Percentiles rank a stretch among this genome's conserved stretches.
phyloP scores from a whole-genome alignment of 2,113 vertebrate genomes.

The Megaceryle maxima region DNA sequence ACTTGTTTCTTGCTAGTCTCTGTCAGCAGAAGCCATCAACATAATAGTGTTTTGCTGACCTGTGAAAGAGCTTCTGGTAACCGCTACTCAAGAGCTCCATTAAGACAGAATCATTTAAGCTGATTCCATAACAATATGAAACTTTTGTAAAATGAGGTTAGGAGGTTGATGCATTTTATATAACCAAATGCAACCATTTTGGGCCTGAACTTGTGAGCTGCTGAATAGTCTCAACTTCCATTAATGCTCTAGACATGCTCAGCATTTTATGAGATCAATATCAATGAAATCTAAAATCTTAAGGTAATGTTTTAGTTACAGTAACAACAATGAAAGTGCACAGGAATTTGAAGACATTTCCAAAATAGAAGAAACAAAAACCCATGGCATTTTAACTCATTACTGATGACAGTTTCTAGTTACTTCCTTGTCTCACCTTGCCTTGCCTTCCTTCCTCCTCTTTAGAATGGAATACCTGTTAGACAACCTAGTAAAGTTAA shows the following conservation, averaged over 20 bases:
- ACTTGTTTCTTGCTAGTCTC: conserved; percentile 53
- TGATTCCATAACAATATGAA: conserved; percentile 45
- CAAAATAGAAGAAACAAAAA: neutral
- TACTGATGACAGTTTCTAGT: neutral
- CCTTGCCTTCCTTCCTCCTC: neutral
- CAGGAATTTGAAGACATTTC: neutral
- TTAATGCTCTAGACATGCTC: neutral
- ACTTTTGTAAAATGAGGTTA: conserved; percentile 53
- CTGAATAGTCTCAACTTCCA: conserved; percentile 33
- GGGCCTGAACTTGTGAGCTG: conserved; percentile 29
- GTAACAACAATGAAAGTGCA: neutral
- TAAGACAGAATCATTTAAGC: conserved; percentile 54
- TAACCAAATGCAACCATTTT: conserved; percentile 35
- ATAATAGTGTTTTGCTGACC: conserved; percentile 66
- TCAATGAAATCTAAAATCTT: conserved; percentile 9
- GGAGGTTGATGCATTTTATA: conserved; percentile 56
- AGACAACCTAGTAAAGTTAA: neutral
- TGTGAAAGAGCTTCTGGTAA: conserved; percentile 69
- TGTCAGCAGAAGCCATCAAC: conserved; percentile 60
- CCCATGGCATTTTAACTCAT: neutral
- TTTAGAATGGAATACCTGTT: neutral
- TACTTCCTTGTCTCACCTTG: neutral
- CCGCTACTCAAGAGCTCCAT: conserved; percentile 54
- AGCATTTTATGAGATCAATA: conserved; percentile 35
- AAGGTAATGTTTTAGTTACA: conserved; percentile 12